Conservation (phyloP, 2,888 invertebrate species). For the Andrena camellia region DNA sequence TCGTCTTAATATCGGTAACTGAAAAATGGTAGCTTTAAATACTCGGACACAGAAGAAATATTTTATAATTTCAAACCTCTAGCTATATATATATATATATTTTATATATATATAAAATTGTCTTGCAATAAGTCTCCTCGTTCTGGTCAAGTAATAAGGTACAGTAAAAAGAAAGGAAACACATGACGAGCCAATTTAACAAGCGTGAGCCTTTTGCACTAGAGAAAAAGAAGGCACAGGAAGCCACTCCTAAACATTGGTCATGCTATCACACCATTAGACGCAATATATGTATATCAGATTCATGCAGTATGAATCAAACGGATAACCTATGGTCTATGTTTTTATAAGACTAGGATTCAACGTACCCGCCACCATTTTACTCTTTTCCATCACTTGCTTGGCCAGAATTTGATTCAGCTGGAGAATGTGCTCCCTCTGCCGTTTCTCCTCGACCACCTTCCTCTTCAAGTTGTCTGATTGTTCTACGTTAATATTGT, state of each 20-base stretch:
- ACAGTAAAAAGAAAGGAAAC: neutral
- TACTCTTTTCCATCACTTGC: slow-evolving; percentile 97
- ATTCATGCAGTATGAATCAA: slow-evolving; percentile 62
- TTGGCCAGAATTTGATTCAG: slow-evolving; percentile 96
- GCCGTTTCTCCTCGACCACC: slow-evolving; percentile 93
- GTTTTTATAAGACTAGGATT: neutral
- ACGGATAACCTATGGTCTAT: slow-evolving; percentile 18
- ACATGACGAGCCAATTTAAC: neutral
- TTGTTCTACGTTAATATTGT: slow-evolving; percentile 76
- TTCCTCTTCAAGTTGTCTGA: slow-evolving; percentile 88
- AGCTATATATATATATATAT: too few relatives aligned
- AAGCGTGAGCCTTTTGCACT: slow-evolving; percentile 42
- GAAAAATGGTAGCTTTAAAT: neutral
- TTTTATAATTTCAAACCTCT: neutral
- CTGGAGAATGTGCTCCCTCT: slow-evolving; percentile 95
- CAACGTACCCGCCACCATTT: slow-evolving; percentile 95
- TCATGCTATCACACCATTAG: slow-evolving; percentile 65
- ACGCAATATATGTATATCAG: slow-evolving; percentile 22
- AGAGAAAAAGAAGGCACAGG: slow-evolving; percentile 33
- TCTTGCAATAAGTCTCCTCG: neutral
- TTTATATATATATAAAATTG: neutral
- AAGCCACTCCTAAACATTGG: slow-evolving; percentile 48
- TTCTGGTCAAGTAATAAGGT: neutral
- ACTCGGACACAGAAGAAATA: neutral
- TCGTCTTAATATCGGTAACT: neutral